These are phyloP conservation scores for Syngnathus floridae DNA, from an alignment of 2,113 vertebrate species.

Conservation along the genomic window DNA sequence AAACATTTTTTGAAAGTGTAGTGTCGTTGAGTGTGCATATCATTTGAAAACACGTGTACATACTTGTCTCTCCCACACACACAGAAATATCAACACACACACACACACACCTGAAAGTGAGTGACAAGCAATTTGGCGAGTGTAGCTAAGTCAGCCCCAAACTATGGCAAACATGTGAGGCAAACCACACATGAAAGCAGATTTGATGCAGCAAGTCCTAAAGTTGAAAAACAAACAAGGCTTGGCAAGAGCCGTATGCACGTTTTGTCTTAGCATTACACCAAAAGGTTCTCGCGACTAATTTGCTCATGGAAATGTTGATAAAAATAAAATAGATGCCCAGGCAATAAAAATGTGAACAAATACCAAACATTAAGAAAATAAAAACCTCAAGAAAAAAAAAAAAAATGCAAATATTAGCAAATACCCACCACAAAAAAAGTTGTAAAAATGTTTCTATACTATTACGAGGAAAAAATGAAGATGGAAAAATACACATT, in stretches of 20 bases:
- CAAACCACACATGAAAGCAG: slow-evolving; percentile 1
- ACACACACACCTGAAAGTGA: slow-evolving; percentile 11
- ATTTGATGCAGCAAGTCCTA: background rate
- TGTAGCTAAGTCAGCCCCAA: slow-evolving; percentile 21
- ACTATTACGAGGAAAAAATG: too few species aligned
- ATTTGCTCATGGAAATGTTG: background rate
- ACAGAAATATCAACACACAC: slow-evolving; percentile 4
- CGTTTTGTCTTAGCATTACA: background rate
- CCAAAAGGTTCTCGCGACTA: background rate
- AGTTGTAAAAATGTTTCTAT: too few species aligned
- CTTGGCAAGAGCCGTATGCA: background rate
- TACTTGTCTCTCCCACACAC: slow-evolving; percentile 18
- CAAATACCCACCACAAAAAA: too few species aligned
- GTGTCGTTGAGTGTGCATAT: slow-evolving; percentile 17
- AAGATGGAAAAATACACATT: too few species aligned
- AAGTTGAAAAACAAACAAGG: slow-evolving; percentile 5
- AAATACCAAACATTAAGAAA: too few species aligned
- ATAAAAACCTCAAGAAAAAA: too few species aligned
- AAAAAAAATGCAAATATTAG: too few species aligned
- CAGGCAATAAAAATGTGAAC: too few species aligned
- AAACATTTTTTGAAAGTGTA: background rate
- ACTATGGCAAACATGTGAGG: slow-evolving; percentile 19
- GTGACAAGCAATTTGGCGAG: slow-evolving; percentile 30
- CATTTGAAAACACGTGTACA: slow-evolving; percentile 38
- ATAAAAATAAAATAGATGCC: too few species aligned